Conservation (phyloP, 2,113 vertebrate species). For the Corvus hawaiiensis region DNA sequence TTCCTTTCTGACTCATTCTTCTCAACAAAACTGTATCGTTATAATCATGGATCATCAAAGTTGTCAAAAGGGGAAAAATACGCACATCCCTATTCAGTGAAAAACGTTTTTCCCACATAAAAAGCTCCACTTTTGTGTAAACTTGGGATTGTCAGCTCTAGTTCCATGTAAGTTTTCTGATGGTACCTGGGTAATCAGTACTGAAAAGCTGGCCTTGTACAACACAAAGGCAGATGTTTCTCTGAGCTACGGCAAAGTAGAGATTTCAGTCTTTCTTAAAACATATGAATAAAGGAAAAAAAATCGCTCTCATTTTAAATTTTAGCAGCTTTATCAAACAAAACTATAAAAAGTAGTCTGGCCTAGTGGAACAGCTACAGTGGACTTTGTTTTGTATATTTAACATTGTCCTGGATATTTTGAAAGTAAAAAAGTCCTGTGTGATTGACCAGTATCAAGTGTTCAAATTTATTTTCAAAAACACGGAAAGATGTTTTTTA, state of each 20-base stretch:
- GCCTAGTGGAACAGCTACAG: neutral
- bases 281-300: neutral
- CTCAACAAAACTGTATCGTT: neutral
- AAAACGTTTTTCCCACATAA: neutral
- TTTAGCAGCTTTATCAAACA: neutral
- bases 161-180: neutral
- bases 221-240: neutral
- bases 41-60: neutral
- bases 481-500: neutral
- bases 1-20: constrained; percentile 17
- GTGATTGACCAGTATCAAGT: neutral
- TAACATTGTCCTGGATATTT: neutral
- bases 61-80: neutral
- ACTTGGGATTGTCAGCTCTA: neutral
- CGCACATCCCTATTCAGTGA: neutral
- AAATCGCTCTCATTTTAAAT: neutral
- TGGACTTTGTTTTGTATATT: neutral
- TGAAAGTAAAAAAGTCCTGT: neutral
- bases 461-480: neutral
- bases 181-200: neutral
- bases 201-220: neutral
- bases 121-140: neutral
- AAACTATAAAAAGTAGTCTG: neutral
- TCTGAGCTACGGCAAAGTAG: neutral
- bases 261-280: neutral